Base-by-base conservation (phyloP, 2,888 invertebrate species). In the Crematogaster levior region DNA sequence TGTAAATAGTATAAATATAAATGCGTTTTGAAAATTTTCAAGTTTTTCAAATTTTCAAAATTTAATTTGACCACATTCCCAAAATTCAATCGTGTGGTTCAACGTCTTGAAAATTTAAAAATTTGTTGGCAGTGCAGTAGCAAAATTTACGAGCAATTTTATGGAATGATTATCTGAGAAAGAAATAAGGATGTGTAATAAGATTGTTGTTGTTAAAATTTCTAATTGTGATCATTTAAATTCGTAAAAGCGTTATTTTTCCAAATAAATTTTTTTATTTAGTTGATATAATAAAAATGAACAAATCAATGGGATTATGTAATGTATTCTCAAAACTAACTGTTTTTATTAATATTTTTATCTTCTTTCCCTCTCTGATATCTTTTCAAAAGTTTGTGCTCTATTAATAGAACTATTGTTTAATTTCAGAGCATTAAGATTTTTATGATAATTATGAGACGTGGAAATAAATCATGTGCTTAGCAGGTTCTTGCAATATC, bases 21-120 rank as follows among this genome's bases (percentile, higher is more conserved):
- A 60, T 63, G 43, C 43, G 21, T 34, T 65, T 58, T 56, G 74
- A 27, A 61, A 66, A n/a, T n/a, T n/a, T n/a, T n/a, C n/a, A 75
- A 40, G 65, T n/a, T n/a, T n/a, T n/a, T n/a, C 46, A 53, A 72
- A 86, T 86, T 85, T 75, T 53, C 48, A 21, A 12, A 75, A 63
- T 66, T 65, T n/a, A n/a, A 82, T 74, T 85, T 88, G 83, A 84
- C 81, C 46, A 4, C 18, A 66, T 51, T 88, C 84, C 88, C 73
- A 66, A 74, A 84, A 65, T 60, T 80, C 7, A 51, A 56, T 37
- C n/a, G 63, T 66, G 51, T 75, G 24, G 63, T 63, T 74, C 81
- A 82, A 80, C 56, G 60, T 34, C n/a, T 80, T 56, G 81, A 80
- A 74, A 83, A 56, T 81, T 60, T 63, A 40, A 6, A 15, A 34